A percentile compares a stretch with the other conserved stretches of the same genome.
These are phyloP conservation scores for Sicus ferrugineus DNA, from an alignment of 2,888 invertebrate genomes.

Conservation along the genomic window DNA sequence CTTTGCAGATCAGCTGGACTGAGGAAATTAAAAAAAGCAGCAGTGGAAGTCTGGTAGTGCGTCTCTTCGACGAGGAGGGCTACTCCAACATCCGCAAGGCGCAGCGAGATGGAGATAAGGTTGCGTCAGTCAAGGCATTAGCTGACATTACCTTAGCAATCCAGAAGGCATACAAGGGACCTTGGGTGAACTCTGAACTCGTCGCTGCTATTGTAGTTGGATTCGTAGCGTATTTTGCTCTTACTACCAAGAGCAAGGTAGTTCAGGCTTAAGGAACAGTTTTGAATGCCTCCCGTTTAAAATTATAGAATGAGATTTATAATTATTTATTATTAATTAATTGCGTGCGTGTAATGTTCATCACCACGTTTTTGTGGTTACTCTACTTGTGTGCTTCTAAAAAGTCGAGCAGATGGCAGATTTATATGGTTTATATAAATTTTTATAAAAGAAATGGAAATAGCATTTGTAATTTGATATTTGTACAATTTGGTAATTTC, in stretches of 20 bases:
- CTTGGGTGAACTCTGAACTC: slow-evolving; percentile 92
- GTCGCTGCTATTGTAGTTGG: slow-evolving; percentile 82
- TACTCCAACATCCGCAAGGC: slow-evolving; percentile 87
- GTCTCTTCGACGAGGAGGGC: slow-evolving; percentile 91
- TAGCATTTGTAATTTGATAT: no score
- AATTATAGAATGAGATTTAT: no score
- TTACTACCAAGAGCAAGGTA: slow-evolving; percentile 81
- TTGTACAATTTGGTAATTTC: no score
- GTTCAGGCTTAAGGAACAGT: neutral
- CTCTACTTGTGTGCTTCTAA: no score
- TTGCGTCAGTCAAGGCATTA: slow-evolving; percentile 72
- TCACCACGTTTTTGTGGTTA: no score
- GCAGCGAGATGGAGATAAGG: slow-evolving; percentile 74
- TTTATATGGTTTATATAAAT: no score
- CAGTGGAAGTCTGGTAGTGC: slow-evolving; percentile 81
- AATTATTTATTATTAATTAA: no score
- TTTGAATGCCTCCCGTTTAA: no score
- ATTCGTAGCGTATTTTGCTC: slow-evolving; percentile 85
- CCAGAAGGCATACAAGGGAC: slow-evolving; percentile 86
- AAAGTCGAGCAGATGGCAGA: no score
- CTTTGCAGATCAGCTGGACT: slow-evolving; percentile 88
- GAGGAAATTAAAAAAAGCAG: slow-evolving; percentile 85
- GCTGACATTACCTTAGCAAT: slow-evolving; percentile 75
- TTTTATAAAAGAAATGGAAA: no score
- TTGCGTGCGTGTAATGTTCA: no score